These are phyloP conservation scores for Malaclemys terrapin DNA, from an alignment of 2,113 vertebrate genomes.

Conservation along the genomic window DNA sequence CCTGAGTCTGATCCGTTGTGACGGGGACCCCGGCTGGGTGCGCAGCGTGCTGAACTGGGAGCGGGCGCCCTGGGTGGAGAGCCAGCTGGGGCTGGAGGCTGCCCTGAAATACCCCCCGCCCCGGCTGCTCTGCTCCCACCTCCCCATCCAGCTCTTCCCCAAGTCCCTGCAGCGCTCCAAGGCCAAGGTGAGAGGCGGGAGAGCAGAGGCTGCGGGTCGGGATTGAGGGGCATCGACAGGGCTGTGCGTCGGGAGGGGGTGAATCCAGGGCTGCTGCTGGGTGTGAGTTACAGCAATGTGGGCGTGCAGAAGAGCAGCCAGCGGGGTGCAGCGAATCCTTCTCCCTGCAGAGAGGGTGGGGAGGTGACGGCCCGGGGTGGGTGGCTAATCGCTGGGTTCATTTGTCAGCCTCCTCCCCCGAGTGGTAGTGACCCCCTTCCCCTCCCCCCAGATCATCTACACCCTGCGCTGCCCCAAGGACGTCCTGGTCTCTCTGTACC, in stretches of 20 bases:
- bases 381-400: not conserved
- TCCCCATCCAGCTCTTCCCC: conserved; percentile 70
- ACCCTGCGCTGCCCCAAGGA: not conserved
- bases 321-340: no score
- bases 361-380: not conserved
- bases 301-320: not conserved
- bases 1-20: not conserved
- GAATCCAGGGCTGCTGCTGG: no score
- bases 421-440: not conserved
- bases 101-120: conserved; percentile 1
- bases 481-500: not conserved
- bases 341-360: not conserved
- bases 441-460: not conserved
- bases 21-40: not conserved
- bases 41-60: no score
- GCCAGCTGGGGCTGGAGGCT: rapidly evolving
- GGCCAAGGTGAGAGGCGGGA: conserved; percentile 68
- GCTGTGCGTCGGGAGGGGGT: no score
- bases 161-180: conserved; percentile 69
- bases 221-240: no score
- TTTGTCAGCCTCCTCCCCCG: no score
- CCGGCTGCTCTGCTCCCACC: conserved; percentile 68
- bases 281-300: not conserved
- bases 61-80: not conserved
- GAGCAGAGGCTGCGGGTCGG: not conserved